Conservation (phyloP, 2,113 vertebrate species). For the Centrocercus urophasianus region DNA sequence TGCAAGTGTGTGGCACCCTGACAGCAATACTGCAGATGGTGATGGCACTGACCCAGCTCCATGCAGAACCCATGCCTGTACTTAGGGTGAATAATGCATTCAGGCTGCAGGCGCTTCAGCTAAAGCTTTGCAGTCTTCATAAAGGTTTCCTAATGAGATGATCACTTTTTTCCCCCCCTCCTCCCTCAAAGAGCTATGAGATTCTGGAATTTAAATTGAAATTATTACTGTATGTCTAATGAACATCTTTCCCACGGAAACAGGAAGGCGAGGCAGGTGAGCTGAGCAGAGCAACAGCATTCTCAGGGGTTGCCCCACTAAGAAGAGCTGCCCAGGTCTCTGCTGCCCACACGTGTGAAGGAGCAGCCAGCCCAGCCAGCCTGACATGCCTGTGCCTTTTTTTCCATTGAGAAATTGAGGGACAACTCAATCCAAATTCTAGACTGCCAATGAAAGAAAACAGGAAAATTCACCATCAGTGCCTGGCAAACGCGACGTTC, state of each 20-base stretch:
- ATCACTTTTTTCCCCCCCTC: neutral
- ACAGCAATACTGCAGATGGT: rapidly evolving
- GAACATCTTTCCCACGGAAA: neutral
- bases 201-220: neutral
- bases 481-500: neutral
- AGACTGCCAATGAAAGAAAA: neutral
- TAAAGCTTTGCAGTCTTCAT: neutral
- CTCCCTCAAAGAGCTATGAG: neutral
- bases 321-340: neutral
- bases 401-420: neutral
- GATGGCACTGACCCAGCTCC: neutral
- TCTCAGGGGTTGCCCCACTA: neutral
- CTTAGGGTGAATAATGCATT: rapidly evolving
- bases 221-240: neutral
- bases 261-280: neutral
- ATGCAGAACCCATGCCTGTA: rapidly evolving
- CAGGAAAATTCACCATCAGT: neutral
- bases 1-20: neutral
- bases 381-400: neutral
- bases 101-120: neutral
- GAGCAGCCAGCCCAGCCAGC: neutral
- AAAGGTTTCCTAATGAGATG: neutral
- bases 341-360: neutral
- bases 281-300: neutral
- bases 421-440: neutral